phyloP scores from a whole-genome alignment of 2,113 vertebrate species.

The Myotis davidii region DNA sequence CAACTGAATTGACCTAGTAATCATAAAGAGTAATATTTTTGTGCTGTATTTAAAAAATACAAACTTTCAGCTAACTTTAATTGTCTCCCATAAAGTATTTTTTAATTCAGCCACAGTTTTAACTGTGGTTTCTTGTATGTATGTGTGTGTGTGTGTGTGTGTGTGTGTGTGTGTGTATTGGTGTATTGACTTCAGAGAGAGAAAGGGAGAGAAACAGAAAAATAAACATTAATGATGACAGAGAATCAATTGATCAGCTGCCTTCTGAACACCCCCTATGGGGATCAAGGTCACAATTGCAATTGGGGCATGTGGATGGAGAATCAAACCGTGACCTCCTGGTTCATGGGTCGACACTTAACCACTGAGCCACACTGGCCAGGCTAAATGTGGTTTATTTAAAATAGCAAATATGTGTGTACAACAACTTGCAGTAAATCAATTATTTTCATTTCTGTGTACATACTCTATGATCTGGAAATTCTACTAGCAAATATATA shows the following conservation, averaged over 20 bases:
- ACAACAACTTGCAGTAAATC: not conserved
- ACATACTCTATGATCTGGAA: not conserved
- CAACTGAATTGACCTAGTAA: not conserved
- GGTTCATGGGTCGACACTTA: too few species aligned
- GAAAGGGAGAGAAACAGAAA: too few species aligned
- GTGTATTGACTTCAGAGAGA: too few species aligned
- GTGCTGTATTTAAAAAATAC: conserved; percentile 19
- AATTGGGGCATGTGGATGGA: too few species aligned
- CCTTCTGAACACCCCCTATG: too few species aligned
- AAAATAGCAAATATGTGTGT: conserved; percentile 8
- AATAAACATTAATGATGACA: too few species aligned
- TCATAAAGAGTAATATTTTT: not conserved
- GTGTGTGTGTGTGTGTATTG: too few species aligned
- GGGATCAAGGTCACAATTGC: too few species aligned
- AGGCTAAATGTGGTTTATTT: not conserved
- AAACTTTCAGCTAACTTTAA: conserved; percentile 3
- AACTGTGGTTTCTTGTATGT: not conserved
- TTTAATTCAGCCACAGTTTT: conserved; percentile 16
- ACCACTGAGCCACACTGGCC: too few species aligned
- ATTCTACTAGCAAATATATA: not conserved
- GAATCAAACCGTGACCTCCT: too few species aligned
- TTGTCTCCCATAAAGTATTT: conserved; percentile 16
- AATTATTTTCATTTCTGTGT: not conserved
- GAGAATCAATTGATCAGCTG: too few species aligned
- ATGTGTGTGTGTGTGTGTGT: too few species aligned